phyloP scores from a whole-genome alignment of 1,140 invertebrate species.

The Drosophila kanapiae region DNA sequence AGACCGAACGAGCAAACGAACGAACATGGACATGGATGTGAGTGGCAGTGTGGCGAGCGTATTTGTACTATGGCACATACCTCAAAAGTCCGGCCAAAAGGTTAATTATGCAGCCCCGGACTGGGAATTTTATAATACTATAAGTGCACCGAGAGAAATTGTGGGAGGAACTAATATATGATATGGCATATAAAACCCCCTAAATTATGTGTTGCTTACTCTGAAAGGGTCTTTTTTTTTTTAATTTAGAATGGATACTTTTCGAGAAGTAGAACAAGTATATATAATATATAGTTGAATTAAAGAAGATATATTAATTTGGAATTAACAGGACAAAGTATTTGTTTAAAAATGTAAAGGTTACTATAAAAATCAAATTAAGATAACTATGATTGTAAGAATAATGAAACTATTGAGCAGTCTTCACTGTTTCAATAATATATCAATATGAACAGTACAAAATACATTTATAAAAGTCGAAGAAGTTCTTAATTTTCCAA shows the following conservation, averaged over 20 bases:
- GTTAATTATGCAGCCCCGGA: slow-evolving; percentile 70
- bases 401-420: neutral
- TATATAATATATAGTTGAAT: neutral
- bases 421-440: too few relatives aligned
- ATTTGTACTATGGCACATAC: slow-evolving; percentile 40
- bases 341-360: neutral
- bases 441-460: too few relatives aligned
- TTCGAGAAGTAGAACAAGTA: too few relatives aligned
- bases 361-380: neutral
- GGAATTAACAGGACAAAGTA: neutral
- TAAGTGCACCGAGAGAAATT: slow-evolving; percentile 18
- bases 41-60: slow-evolving; percentile 6
- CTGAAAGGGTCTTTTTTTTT: neutral
- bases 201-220: neutral
- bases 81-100: slow-evolving; percentile 53
- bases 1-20: slow-evolving; percentile 15
- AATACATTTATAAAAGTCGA: neutral
- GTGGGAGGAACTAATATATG: neutral
- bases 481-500: neutral
- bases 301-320: neutral
- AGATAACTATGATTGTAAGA: neutral
- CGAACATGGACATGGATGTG: slow-evolving; percentile 11
- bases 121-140: slow-evolving; percentile 50
- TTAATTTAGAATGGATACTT: neutral
- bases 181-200: neutral